Evolutionary conservation across 1,140 invertebrate genomes (phyloP).

Genomic region (Caenorhabditis brenneri): DNA sequence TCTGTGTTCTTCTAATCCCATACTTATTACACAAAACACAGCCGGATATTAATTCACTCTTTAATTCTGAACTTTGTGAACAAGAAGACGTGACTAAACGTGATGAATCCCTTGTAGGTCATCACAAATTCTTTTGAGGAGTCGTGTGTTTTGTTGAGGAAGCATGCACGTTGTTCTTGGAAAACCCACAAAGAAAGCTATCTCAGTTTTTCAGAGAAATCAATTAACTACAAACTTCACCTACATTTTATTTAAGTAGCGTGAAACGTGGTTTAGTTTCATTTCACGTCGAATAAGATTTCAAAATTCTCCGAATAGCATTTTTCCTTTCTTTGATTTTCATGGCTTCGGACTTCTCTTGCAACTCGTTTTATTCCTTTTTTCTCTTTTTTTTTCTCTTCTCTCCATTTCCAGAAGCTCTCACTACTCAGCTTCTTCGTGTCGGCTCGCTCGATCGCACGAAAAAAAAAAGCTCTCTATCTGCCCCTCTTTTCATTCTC

Average conservation of each 20-base stretch:
- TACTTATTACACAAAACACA: background rate
- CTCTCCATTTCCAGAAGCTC: background rate
- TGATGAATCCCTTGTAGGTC: background rate
- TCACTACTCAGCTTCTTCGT: background rate
- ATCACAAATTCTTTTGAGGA: background rate
- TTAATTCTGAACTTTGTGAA: background rate
- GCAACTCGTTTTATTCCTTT: background rate
- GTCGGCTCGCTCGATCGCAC: constrained; percentile 9
- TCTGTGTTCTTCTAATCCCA: background rate
- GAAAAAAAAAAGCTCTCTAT: background rate
- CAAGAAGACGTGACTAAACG: background rate
- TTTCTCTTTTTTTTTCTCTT: background rate
- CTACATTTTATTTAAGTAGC: background rate
- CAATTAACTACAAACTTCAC: too few relatives aligned
- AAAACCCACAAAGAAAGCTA: too few relatives aligned
- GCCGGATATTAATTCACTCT: too few relatives aligned
- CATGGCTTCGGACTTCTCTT: background rate
- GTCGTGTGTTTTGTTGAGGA: background rate
- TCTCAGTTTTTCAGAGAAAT: too few relatives aligned
- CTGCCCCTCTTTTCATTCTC: background rate
- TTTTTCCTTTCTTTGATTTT: background rate
- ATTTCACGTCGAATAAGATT: background rate
- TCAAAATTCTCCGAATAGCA: background rate
- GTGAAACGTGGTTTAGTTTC: background rate
- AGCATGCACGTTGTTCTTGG: background rate